Conservation (phyloP, 1,140 invertebrate genomes). For the Lepidotrigona ventralis region DNA sequence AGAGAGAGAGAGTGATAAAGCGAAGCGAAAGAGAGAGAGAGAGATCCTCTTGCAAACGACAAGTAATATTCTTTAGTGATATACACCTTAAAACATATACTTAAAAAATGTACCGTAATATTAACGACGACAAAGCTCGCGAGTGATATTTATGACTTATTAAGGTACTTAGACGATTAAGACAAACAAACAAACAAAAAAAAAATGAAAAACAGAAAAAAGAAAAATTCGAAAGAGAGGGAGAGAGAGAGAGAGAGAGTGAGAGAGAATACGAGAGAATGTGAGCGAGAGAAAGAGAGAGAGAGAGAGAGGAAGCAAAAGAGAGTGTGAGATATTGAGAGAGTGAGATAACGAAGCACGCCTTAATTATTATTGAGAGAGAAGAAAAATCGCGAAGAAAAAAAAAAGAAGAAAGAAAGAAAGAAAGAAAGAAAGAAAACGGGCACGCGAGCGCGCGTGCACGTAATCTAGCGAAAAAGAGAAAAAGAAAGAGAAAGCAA, state of each 20-base stretch:
- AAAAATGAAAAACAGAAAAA: background rate
- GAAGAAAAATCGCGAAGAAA: background rate
- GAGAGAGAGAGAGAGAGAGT: background rate
- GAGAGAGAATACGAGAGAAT: background rate
- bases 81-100: conserved; percentile 56
- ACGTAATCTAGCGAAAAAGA: background rate
- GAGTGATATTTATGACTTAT: conserved; percentile 68
- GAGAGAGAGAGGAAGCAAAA: background rate
- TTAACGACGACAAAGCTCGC: conserved; percentile 62
- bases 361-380: conserved; percentile 1
- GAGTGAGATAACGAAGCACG: conserved; percentile 22
- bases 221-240: background rate
- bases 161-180: conserved; percentile 53
- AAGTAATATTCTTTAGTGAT: conserved; percentile 68
- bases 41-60: conserved; percentile 39
- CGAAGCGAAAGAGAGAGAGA: no score
- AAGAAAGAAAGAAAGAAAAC: background rate
- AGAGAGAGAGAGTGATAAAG: background rate
- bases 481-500: background rate
- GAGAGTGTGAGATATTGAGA: background rate
- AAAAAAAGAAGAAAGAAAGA: no score
- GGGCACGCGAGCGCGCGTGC: background rate
- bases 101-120: conserved; percentile 52
- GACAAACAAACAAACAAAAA: background rate
- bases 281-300: background rate